These are phyloP conservation scores for Homalodisca vitripennis DNA, from an alignment of 1,140 invertebrate genomes.

Conservation along the genomic window DNA sequence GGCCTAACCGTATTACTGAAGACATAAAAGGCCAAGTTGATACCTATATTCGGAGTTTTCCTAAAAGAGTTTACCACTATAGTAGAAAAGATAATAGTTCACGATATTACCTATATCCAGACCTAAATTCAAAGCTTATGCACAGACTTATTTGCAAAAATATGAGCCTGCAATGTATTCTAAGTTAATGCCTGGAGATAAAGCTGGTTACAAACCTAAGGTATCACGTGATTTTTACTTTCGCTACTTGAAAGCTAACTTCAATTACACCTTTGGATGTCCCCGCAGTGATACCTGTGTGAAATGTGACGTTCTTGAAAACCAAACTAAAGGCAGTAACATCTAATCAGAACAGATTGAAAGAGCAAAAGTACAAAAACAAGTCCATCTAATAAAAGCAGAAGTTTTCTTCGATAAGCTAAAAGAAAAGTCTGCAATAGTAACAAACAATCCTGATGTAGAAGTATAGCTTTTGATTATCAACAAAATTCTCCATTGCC, in stretches of 20 bases:
- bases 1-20: conserved; percentile 7
- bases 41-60: conserved; percentile 6
- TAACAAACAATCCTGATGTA: background rate
- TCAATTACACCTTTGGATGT: conserved; percentile 21
- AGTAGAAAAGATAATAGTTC: background rate
- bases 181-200: background rate
- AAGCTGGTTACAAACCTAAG: background rate
- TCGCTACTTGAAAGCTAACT: conserved; percentile 13
- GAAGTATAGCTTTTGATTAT: conserved; percentile 10
- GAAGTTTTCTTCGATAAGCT: background rate
- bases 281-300: conserved; percentile 8
- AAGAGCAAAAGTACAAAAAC: conserved; percentile 5
- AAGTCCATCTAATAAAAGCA: conserved; percentile 7
- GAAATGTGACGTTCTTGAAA: conserved; percentile 3
- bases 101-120: conserved; percentile 5
- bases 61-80: conserved; percentile 5
- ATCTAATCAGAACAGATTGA: no score
- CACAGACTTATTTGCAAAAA: conserved; percentile 1
- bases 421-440: background rate
- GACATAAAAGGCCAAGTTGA: background rate
- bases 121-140: conserved; percentile 1
- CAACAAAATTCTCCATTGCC: background rate
- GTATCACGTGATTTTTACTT: conserved; percentile 6
- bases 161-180: conserved; percentile 9
- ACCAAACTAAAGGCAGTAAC: background rate